Evolutionary conservation across 2,888 invertebrate species (phyloP).

Genomic region (Lumbricus terrestris): DNA sequence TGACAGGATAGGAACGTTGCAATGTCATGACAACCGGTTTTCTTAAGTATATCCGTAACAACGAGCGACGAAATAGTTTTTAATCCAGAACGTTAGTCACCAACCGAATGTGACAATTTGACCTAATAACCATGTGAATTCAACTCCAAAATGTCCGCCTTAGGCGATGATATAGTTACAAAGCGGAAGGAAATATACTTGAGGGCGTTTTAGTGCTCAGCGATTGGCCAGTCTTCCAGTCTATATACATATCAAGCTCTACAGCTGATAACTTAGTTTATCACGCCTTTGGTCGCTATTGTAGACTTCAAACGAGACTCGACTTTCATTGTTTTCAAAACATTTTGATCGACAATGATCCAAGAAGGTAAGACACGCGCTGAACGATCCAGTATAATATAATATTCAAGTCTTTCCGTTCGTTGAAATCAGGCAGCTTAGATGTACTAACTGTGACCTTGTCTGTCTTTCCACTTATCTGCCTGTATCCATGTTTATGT

Average conservation of each 20-base stretch:
- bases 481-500: no score
- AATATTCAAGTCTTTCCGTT: background rate
- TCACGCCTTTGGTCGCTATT: background rate
- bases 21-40: background rate
- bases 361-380: background rate
- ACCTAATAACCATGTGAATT: background rate
- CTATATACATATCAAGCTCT: background rate
- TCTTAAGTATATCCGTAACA: background rate
- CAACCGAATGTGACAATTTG: background rate
- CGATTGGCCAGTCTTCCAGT: background rate
- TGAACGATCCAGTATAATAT: no score
- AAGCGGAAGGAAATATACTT: background rate
- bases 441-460: no score
- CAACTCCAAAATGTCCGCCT: background rate
- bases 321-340: background rate
- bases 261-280: background rate
- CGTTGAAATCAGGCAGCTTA: background rate
- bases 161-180: background rate
- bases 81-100: background rate
- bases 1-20: background rate
- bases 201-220: background rate
- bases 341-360: background rate
- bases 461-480: background rate
- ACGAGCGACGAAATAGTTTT: background rate
- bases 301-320: background rate